A percentile compares a stretch with the other conserved stretches of the same genome.
Evolutionary conservation across 2,888 invertebrate species (phyloP).

Genomic region (Griposia aprilina): DNA sequence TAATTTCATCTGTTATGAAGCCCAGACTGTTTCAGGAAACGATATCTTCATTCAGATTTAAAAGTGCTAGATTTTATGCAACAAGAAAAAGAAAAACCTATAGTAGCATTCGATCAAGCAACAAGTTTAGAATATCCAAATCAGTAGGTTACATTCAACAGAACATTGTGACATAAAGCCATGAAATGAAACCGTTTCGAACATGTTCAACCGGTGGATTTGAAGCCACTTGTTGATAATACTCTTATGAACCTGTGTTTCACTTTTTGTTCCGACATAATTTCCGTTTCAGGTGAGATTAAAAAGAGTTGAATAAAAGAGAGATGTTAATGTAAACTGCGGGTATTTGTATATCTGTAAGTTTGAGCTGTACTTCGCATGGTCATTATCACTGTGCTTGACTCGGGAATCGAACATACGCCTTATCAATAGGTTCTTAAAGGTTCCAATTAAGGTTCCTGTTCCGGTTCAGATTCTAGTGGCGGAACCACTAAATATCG

Average conservation of each 20-base stretch:
- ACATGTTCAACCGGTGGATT: conserved; percentile 50
- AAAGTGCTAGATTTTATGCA: not conserved
- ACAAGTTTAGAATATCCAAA: conserved; percentile 29
- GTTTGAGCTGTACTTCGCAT: no score
- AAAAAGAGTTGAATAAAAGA: conserved; percentile 9
- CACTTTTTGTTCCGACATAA: conserved; percentile 26
- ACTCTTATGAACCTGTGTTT: conserved; percentile 24
- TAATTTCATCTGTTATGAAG: no score
- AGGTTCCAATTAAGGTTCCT: no score
- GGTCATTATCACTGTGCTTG: not conserved
- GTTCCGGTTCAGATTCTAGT: no score
- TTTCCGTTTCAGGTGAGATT: conserved; percentile 29
- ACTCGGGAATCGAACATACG: not conserved
- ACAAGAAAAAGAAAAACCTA: not conserved
- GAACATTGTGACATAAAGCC: conserved; percentile 25
- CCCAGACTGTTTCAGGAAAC: not conserved
- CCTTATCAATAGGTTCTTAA: no score
- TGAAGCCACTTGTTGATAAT: conserved; percentile 45
- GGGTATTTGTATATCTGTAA: no score
- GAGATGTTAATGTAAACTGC: not conserved
- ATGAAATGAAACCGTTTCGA: conserved; percentile 25
- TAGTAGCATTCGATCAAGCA: conserved; percentile 8
- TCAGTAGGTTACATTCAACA: conserved; percentile 19
- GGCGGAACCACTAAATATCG: no score
- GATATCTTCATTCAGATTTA: not conserved